Evolutionary conservation across 2,113 vertebrate genomes (phyloP), one percentile per base, ranked within the genome.

Genomic region (Garra rufa): DNA sequence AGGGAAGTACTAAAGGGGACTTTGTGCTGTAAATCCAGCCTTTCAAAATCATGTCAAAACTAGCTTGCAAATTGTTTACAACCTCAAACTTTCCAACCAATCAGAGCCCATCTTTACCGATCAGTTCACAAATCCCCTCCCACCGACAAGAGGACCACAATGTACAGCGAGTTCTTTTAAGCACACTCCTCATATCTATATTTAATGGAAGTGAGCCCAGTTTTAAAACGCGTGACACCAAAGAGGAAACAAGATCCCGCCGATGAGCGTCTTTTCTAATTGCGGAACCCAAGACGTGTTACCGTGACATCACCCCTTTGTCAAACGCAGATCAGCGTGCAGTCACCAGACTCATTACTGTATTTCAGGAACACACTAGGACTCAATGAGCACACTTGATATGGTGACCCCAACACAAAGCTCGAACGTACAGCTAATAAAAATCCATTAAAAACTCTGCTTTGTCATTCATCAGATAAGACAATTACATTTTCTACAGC

Each of bases 21-120:
- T 81, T 24, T 43, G 59, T 76, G 0, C 80, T 65, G 80, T 85
- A 50, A 41, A 44, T 83, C 69, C 59, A 84, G 70, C 78, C 75
- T 48, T 57, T 52, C 69, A 76, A 34, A 81, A 90, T 93, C 93
- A 91, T 91, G 92, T 93, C 91, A 91, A 87, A 90, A 92, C 92
- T 90, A 87, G 92, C 82, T 77, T 34, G 15, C 48, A 82, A 85
- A 85, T 70, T 61, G 78, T 81, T 82, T 77, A 19, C 30, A 30
- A 70, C 28, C 73, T n/a, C 57, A 67, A 28, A 65, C 44, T 41
- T 26, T 43, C 43, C 61, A 43, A 24, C 70, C 70, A 84, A 84
- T 83, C 69, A 85, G 38, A 81, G 71, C 9, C 13, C 1, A 9
- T 44, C 71, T 82, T 67, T 57, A 82, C 55, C 59, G 8, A 82